These are phyloP conservation scores for Cataglyphis altisquamis DNA, from an alignment of 2,888 invertebrate species.

Conservation along the genomic window DNA sequence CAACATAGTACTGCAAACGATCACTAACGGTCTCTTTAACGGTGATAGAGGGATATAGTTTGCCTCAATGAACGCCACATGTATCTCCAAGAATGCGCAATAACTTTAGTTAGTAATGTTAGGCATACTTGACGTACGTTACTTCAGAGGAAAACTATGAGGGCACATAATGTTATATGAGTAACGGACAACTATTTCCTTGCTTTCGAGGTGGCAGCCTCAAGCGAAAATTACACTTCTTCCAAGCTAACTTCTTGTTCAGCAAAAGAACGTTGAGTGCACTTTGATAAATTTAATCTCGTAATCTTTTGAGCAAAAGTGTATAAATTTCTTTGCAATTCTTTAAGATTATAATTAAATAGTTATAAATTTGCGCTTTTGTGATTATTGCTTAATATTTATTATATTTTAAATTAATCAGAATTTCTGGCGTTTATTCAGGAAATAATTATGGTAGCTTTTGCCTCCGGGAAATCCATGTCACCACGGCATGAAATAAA, in stretches of 20 bases:
- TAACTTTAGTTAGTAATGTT: conserved; percentile 29
- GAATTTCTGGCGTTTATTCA: background rate
- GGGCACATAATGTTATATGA: background rate
- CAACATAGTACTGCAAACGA: background rate
- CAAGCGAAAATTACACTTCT: background rate
- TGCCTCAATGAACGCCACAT: conserved; percentile 27
- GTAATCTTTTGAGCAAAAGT: background rate
- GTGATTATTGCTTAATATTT: background rate
- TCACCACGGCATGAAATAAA: background rate
- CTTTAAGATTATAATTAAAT: background rate
- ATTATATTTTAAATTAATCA: background rate
- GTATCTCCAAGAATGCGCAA: conserved; percentile 40
- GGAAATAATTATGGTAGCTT: conserved; percentile 4
- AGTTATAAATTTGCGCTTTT: background rate
- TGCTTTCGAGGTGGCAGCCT: background rate
- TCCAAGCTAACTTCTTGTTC: background rate
- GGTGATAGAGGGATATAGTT: background rate
- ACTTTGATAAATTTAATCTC: background rate
- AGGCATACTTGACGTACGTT: conserved; percentile 20
- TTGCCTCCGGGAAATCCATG: conserved; percentile 2
- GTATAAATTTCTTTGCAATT: background rate
- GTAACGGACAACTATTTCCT: conserved; percentile 18
- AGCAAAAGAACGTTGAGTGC: background rate
- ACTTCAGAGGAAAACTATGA: conserved; percentile 20
- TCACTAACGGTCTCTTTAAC: background rate